Base-by-base conservation (phyloP, 2,113 vertebrate species). In the Antennarius striatus region DNA sequence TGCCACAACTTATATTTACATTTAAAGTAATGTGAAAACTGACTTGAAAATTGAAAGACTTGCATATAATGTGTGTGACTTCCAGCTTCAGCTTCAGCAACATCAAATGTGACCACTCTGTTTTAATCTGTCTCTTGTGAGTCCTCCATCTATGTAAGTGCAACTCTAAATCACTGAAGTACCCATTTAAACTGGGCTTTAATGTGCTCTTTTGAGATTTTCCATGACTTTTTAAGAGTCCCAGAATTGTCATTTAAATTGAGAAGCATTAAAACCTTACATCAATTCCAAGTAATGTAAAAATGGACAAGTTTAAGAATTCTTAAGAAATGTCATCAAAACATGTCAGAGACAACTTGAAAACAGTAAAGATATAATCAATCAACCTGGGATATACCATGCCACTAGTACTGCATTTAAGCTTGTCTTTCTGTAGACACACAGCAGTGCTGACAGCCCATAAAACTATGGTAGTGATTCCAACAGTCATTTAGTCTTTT, bases 91-190 rank as follows among this genome's bases (percentile, higher is more conserved):
- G 32, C 32, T 36, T 36, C 32, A 36, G 32, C 32, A 36, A 36
- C 32, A 5, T 36, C 7, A 7, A 36, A 36, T 36, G 32, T 36
- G 55, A 50, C 59, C 54, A 57, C 17, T 60, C 46, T 50, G 45
- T 60, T 73, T 70, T 71, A 73, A 77, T 82, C 52, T 3, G 58
- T 71, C 79, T 77, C 66, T 58, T 74, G 63, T 52, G 66, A 65
- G 63, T 74, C 69, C 48, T 62, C 64, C 9, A 65, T 16, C 9
- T 36, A 36, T 36, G 32, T 7, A 36, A 36, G 63, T 73, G 59
- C 28, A 71, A 39, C 43, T 51, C 64, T 64, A 70, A 56, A 70
- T 53, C 68, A 75, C 13, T 77, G 13, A 48, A 79, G 48, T 54
- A 15, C 52, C 47, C 43, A 48, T 79, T 81, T 49, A 51, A 63